A percentile compares a stretch with the other conserved stretches of the same genome.
Conservation (phyloP, 2,797 vertebrate species). For the Acanthornis magna region DNA sequence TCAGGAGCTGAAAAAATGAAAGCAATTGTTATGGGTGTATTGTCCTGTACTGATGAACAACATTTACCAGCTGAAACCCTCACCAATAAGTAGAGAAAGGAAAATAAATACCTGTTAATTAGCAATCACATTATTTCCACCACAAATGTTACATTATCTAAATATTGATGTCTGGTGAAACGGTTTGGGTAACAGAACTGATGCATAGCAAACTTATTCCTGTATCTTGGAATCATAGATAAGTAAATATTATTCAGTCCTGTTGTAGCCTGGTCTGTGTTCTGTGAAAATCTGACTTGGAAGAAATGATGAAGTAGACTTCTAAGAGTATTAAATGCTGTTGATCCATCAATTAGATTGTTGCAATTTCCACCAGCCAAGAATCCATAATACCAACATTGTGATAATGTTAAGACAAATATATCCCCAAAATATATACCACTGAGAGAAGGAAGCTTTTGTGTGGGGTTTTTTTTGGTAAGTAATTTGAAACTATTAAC, state of each 20-base stretch:
- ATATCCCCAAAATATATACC: not conserved
- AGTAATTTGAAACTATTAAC: not conserved
- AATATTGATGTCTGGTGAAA: not conserved
- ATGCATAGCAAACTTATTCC: not conserved
- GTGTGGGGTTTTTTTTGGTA: not conserved
- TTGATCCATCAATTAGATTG: not conserved
- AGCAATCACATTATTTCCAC: not conserved
- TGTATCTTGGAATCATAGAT: not conserved
- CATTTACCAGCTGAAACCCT: not conserved
- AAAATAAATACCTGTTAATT: not conserved
- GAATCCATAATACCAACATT: not conserved
- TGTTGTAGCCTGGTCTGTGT: not conserved
- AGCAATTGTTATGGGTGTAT: not conserved
- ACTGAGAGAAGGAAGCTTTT: not conserved
- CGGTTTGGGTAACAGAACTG: not conserved
- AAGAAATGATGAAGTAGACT: not conserved
- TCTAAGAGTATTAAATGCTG: not conserved
- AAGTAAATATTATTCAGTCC: not conserved
- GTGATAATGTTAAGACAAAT: not conserved
- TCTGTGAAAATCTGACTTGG: not conserved
- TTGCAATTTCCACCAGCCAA: not conserved
- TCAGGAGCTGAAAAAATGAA: not conserved
- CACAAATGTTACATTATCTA: not conserved
- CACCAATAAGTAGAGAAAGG: not conserved
- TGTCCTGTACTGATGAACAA: not conserved